Percentiles rank a stretch among this genome's conserved stretches.
Conservation (phyloP, 2,888 invertebrate genomes). For the Anticlea derivata region DNA sequence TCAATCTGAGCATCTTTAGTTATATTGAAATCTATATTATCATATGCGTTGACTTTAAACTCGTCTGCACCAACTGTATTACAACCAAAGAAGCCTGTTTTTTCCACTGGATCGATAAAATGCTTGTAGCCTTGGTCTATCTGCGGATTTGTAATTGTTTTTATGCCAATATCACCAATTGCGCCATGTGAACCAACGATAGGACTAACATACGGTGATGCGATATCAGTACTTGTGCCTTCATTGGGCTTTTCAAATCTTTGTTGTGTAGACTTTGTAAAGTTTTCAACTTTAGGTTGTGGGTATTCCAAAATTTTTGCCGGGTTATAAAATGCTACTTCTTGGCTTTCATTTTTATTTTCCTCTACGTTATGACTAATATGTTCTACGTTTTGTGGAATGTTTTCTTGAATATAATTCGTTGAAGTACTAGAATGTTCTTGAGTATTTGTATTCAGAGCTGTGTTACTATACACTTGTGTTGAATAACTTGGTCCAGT, state of each 20-base stretch:
- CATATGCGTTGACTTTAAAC: not conserved
- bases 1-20: not conserved
- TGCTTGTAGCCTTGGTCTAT: slow-evolving; percentile 8
- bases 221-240: not conserved
- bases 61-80: not conserved
- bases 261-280: not conserved
- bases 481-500: slow-evolving; percentile 16
- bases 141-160: slow-evolving; percentile 3
- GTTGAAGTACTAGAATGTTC: slow-evolving; percentile 6
- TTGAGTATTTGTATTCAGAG: slow-evolving; percentile 12
- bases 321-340: slow-evolving; percentile 14
- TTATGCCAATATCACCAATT: slow-evolving; percentile 14
- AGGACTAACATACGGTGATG: slow-evolving; percentile 3
- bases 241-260: not conserved
- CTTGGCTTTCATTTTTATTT: slow-evolving; percentile 10
- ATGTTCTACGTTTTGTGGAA: slow-evolving; percentile 24
- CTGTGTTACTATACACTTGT: slow-evolving; percentile 12
- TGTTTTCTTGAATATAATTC: slow-evolving; percentile 26
- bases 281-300: not conserved
- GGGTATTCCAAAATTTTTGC: slow-evolving; percentile 10
- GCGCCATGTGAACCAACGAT: slow-evolving; percentile 15
- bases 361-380: slow-evolving; percentile 3
- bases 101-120: not conserved
- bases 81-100: slow-evolving; percentile 11
- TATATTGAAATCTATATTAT: not conserved